Conservation (phyloP, 1,140 invertebrate genomes). For the Elysia chlorotica region DNA sequence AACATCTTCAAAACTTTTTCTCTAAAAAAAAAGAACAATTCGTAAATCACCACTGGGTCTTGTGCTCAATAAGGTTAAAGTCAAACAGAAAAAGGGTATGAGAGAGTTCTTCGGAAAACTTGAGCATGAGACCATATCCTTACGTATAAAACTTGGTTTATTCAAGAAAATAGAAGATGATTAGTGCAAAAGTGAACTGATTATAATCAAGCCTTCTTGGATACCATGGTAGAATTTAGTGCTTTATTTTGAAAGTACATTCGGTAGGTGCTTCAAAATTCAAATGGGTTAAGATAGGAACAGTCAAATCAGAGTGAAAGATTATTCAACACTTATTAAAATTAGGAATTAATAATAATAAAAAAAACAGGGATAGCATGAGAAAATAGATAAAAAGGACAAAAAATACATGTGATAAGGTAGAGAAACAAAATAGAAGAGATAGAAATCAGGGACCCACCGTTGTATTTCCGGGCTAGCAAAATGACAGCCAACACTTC, state of each 20-base stretch:
- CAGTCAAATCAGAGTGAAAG: neutral
- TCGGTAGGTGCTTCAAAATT: neutral
- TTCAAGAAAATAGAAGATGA: too few species aligned
- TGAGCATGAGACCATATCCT: neutral
- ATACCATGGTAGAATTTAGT: neutral
- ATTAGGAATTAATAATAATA: neutral
- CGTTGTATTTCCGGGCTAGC: slow-evolving; percentile 74
- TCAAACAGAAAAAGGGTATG: neutral
- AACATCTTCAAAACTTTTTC: too few species aligned
- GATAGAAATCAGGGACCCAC: slow-evolving; percentile 39
- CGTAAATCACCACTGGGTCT: too few species aligned
- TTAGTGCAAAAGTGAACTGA: too few species aligned
- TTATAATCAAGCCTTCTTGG: too few species aligned
- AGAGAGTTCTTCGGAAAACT: neutral
- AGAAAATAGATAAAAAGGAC: neutral
- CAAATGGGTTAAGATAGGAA: neutral
- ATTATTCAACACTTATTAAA: neutral
- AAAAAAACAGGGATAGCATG: neutral
- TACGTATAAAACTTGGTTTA: too few species aligned
- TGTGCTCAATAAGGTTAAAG: too few species aligned
- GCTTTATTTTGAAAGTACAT: neutral
- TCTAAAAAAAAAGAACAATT: too few species aligned
- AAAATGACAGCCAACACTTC: slow-evolving; percentile 87
- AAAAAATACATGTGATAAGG: neutral
- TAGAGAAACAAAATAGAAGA: neutral